These are phyloP conservation scores for Nymphalis io DNA, from an alignment of 1,140 invertebrate genomes.

Conservation along the genomic window DNA sequence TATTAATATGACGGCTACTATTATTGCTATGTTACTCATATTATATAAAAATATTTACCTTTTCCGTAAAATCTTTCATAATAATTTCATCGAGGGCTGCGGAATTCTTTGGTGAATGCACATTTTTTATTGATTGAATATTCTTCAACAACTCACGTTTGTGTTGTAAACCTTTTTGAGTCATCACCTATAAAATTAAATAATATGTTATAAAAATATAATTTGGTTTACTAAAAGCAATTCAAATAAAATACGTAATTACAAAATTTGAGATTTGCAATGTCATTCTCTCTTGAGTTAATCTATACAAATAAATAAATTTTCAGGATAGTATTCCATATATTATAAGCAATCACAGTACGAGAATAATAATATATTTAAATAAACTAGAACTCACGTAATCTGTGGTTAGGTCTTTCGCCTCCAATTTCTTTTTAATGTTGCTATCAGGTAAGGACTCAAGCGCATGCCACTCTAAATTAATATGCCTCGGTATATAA, in stretches of 20 bases:
- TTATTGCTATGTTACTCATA: too few relatives aligned
- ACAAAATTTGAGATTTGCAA: too few relatives aligned
- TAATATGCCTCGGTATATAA: conserved; percentile 48
- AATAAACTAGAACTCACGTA: conserved; percentile 45
- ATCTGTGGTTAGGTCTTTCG: conserved; percentile 42
- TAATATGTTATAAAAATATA: not conserved
- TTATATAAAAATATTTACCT: too few relatives aligned
- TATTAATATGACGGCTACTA: too few relatives aligned
- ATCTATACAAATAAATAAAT: too few relatives aligned
- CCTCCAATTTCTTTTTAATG: conserved; percentile 34
- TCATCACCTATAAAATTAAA: conserved; percentile 43
- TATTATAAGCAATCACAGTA: too few relatives aligned
- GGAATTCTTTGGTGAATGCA: not conserved
- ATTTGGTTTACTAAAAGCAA: not conserved
- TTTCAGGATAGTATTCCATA: too few relatives aligned
- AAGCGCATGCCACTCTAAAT: conserved; percentile 51
- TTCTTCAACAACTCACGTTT: conserved; percentile 35
- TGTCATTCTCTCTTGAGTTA: too few relatives aligned
- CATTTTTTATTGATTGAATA: conserved; percentile 15
- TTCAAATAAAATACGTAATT: not conserved
- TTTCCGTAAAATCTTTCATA: too few relatives aligned
- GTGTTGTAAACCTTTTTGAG: conserved; percentile 47
- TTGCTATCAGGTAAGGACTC: conserved; percentile 31
- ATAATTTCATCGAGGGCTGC: too few relatives aligned
- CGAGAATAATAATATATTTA: conserved; percentile 6